Evolutionary conservation across 2,113 vertebrate species (phyloP).

Genomic region (Sprattus sprattus): DNA sequence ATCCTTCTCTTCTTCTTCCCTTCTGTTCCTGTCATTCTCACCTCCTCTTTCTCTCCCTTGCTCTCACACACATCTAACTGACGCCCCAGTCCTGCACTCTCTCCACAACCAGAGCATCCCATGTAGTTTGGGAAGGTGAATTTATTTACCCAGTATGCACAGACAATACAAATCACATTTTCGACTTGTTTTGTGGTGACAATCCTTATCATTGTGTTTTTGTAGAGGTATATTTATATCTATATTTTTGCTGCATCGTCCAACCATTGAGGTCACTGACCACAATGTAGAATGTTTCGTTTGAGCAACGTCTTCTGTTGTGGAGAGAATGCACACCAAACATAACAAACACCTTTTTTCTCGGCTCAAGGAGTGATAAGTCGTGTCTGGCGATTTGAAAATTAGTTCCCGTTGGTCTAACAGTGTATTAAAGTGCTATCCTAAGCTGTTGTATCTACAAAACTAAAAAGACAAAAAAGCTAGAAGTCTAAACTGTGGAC

Average conservation of each 20-base stretch:
- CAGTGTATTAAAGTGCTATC: constrained; percentile 94
- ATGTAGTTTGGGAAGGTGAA: neutral
- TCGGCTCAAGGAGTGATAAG: constrained; percentile 86
- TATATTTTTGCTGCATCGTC: constrained; percentile 25
- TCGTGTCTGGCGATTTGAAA: constrained; percentile 78
- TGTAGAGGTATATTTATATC: constrained; percentile 32
- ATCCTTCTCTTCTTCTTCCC: neutral
- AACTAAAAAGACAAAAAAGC: constrained; percentile 70
- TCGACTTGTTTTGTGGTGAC: constrained; percentile 66
- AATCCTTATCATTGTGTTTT: constrained; percentile 56
- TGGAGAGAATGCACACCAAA: constrained; percentile 87
- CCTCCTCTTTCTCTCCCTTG: neutral
- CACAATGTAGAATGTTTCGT: constrained; percentile 30
- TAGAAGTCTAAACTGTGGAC: constrained; percentile 75
- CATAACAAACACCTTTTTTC: constrained; percentile 69
- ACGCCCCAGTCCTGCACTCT: neutral
- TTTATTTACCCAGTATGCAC: constrained; percentile 61
- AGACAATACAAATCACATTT: constrained; percentile 38
- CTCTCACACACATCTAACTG: neutral
- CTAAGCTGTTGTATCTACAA: constrained; percentile 83
- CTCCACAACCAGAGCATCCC: neutral
- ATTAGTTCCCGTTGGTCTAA: constrained; percentile 87
- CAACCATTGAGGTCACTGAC: constrained; percentile 26
- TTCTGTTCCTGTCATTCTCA: neutral
- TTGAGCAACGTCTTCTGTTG: constrained; percentile 66